Evolutionary conservation across 2,797 vertebrate species (phyloP).

Genomic region (Rousettus madagascariensis): DNA sequence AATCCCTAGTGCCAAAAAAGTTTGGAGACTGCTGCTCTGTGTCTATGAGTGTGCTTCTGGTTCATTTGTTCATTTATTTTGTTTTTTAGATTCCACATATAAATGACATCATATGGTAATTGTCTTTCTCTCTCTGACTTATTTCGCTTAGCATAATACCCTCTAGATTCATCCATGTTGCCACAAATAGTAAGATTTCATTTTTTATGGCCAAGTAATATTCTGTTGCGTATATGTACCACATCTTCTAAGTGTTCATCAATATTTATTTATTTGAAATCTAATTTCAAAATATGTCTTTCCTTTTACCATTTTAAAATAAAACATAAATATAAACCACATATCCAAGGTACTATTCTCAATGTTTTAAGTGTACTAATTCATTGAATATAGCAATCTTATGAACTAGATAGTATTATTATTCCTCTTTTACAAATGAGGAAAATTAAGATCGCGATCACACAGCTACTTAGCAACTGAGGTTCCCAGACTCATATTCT

Average conservation of each 20-base stretch:
- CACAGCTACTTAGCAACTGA: neutral
- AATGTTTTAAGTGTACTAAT: neutral
- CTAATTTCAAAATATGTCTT: neutral
- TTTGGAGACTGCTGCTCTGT: neutral
- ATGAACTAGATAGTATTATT: neutral
- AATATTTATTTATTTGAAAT: neutral
- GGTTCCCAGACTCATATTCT: neutral
- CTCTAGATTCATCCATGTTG: neutral
- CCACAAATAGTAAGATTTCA: neutral
- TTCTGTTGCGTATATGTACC: neutral
- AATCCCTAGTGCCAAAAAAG: too few relatives aligned
- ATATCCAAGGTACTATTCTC: neutral
- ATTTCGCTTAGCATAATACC: neutral
- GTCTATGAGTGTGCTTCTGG: neutral
- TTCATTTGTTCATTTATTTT: neutral
- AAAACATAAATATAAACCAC: neutral
- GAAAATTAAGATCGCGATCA: neutral
- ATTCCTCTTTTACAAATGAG: neutral
- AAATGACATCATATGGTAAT: neutral
- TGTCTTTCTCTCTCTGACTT: neutral
- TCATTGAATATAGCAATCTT: neutral
- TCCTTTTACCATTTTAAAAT: neutral
- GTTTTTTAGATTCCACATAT: neutral
- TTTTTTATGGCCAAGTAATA: neutral
- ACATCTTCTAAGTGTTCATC: neutral